Percentiles rank a stretch among this genome's conserved stretches.
Conservation (phyloP, 2,888 invertebrate species). For the Tridacna gigas region DNA sequence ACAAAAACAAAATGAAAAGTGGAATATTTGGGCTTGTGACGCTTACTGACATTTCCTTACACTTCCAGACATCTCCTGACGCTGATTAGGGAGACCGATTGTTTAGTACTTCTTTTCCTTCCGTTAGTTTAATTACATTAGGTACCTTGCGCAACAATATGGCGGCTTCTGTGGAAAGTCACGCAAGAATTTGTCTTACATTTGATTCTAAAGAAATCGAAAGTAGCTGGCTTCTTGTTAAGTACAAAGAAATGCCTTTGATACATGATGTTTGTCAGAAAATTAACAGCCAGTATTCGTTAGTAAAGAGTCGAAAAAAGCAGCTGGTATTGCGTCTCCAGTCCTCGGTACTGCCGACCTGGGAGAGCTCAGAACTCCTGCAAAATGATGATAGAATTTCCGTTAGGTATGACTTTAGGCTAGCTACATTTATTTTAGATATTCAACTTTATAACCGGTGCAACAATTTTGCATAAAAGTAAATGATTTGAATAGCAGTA, state of each 20-base stretch:
- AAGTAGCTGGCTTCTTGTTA: conserved; percentile 65
- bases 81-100: too few relatives aligned
- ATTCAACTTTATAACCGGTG: too few relatives aligned
- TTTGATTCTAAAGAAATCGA: conserved; percentile 55
- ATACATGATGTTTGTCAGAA: conserved; percentile 40
- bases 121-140: background rate
- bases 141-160: conserved; percentile 45
- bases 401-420: conserved; percentile 52
- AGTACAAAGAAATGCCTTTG: conserved; percentile 32
- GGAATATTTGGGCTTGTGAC: too few relatives aligned
- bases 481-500: too few relatives aligned
- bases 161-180: conserved; percentile 60
- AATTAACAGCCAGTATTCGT: conserved; percentile 33
- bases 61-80: too few relatives aligned
- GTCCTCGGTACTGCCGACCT: conserved; percentile 56
- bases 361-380: conserved; percentile 60
- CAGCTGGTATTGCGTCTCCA: conserved; percentile 46
- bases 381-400: conserved; percentile 62
- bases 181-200: conserved; percentile 65
- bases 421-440: too few relatives aligned
- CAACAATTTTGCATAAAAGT: too few relatives aligned
- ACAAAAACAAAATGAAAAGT: too few relatives aligned
- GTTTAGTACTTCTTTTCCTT: background rate
- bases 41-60: too few relatives aligned
- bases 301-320: background rate